A percentile compares a stretch with the other conserved stretches of the same genome.
Evolutionary conservation across 2,888 invertebrate genomes (phyloP).

Genomic region (Dryadula phaetusa): DNA sequence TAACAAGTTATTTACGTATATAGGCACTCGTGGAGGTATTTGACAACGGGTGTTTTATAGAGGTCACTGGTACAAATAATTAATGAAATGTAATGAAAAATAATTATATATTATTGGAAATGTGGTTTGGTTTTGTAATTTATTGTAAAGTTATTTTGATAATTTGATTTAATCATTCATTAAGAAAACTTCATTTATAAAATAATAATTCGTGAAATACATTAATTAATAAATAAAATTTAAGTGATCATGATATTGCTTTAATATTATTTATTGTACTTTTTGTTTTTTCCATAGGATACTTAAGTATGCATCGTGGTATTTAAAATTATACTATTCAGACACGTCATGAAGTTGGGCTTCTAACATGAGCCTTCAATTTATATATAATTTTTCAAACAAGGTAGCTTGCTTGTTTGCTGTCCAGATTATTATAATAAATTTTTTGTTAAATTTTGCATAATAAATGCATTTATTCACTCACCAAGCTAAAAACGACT

Average conservation of each 20-base stretch:
- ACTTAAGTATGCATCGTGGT: no score
- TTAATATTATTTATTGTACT: no score
- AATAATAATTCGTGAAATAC: no score
- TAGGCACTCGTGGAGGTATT: not conserved
- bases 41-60: not conserved
- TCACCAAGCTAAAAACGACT: conserved; percentile 39
- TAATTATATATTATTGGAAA: not conserved
- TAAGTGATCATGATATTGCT: no score
- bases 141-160: not conserved
- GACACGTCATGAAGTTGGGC: no score
- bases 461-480: conserved; percentile 5
- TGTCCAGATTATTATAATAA: not conserved
- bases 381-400: no score
- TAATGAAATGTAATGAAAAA: no score
- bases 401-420: no score
- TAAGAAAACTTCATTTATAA: not conserved
- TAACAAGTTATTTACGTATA: not conserved
- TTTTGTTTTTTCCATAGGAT: no score
- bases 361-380: no score
- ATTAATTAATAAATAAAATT: no score
- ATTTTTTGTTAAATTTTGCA: not conserved
- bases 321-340: no score
- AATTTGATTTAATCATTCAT: not conserved
- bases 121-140: not conserved
- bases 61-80: not conserved